Percentiles rank a stretch among this genome's conserved stretches.
These are phyloP conservation scores for Proctacanthus coquilletti DNA, from an alignment of 1,140 invertebrate genomes.

Conservation along the genomic window DNA sequence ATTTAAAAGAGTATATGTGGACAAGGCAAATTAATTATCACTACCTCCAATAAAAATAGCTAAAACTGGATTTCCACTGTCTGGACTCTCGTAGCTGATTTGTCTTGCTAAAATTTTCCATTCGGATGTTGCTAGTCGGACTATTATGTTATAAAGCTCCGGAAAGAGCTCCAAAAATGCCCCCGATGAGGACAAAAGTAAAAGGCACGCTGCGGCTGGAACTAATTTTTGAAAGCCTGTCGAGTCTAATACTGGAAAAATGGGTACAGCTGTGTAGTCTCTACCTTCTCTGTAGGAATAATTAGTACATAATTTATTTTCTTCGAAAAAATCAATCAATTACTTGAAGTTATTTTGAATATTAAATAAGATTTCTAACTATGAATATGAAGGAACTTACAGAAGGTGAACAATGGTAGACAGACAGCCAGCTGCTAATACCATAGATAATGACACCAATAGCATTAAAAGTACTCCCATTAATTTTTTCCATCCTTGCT, in stretches of 20 bases:
- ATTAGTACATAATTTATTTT: not conserved
- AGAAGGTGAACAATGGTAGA: conserved; percentile 22
- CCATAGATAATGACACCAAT: conserved; percentile 15
- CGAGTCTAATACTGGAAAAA: conserved; percentile 43
- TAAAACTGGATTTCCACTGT: conserved; percentile 46
- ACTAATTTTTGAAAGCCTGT: conserved; percentile 42
- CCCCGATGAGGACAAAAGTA: conserved; percentile 40
- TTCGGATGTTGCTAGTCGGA: conserved; percentile 41
- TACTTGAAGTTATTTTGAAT: not conserved
- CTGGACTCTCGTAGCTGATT: conserved; percentile 43
- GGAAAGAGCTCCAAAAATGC: conserved; percentile 45
- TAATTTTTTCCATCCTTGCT: conserved; percentile 14
- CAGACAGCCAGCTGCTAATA: conserved; percentile 19
- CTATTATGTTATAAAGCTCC: conserved; percentile 38
- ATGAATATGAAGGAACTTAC: conserved; percentile 9
- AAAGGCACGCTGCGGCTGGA: conserved; percentile 41
- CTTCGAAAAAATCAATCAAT: not conserved
- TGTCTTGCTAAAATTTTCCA: conserved; percentile 46
- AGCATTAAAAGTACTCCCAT: conserved; percentile 13
- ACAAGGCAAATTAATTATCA: conserved; percentile 1
- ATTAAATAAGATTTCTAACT: not conserved
- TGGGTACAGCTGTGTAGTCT: conserved; percentile 38
- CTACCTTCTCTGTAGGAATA: conserved; percentile 10
- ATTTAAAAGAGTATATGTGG: not conserved
- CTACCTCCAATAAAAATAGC: conserved; percentile 47